Evolutionary conservation across 1,140 invertebrate genomes (phyloP).

Genomic region (Drosophila asahinai): DNA sequence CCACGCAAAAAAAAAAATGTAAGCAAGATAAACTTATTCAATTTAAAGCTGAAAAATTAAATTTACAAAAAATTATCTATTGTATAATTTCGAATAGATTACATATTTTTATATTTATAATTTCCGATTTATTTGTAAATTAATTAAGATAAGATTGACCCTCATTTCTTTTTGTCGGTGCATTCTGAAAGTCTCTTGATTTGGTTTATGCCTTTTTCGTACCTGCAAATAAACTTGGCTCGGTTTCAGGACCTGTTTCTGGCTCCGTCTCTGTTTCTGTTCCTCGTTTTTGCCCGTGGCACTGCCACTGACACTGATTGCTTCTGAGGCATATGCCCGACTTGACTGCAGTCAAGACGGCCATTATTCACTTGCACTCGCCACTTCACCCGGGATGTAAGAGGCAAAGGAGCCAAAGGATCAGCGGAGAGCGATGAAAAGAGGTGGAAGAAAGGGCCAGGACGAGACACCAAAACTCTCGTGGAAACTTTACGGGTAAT

Average conservation of each 20-base stretch:
- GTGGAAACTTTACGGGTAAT: conserved; percentile 29
- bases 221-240: conserved; percentile 71
- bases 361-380: conserved; percentile 74
- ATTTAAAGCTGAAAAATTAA: neutral
- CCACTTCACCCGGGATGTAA: conserved; percentile 32
- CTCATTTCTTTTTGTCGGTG: neutral
- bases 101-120: neutral
- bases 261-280: conserved; percentile 31
- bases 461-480: conserved; percentile 6
- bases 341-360: conserved; percentile 69
- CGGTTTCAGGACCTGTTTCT: conserved; percentile 18
- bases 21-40: neutral
- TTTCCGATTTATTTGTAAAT: neutral
- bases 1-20: too few species aligned
- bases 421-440: neutral
- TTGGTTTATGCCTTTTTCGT: conserved; percentile 60
- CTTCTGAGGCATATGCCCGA: conserved; percentile 59
- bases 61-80: neutral
- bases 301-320: conserved; percentile 76
- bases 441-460: neutral
- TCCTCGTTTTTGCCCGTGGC: conserved; percentile 60
- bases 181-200: conserved; percentile 3
- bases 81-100: neutral
- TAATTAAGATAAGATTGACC: neutral
- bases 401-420: conserved; percentile 17